Evolutionary conservation across 2,113 vertebrate species (phyloP).

Genomic region (Prunella himalayana): DNA sequence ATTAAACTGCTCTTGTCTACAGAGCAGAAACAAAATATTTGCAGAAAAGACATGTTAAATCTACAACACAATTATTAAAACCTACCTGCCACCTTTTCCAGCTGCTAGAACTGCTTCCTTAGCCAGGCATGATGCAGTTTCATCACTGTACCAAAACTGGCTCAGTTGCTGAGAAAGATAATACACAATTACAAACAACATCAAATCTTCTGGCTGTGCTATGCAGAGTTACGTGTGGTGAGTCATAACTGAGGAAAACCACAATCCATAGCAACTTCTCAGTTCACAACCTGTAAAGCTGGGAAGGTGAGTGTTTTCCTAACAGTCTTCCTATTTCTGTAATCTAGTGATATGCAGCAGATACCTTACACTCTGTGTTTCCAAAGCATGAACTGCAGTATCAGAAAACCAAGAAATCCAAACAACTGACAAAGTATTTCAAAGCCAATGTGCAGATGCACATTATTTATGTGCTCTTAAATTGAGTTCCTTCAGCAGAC

Average conservation of each 20-base stretch:
- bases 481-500: neutral
- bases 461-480: neutral
- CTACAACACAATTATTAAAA: neutral
- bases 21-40: neutral
- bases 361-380: neutral
- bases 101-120: constrained; percentile 80
- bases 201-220: neutral
- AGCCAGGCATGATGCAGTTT: constrained; percentile 82
- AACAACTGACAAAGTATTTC: neutral
- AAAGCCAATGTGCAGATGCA: neutral
- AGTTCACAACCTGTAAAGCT: neutral
- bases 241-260: neutral
- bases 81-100: constrained; percentile 86
- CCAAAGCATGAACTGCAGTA: neutral
- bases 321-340: neutral
- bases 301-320: neutral
- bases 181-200: neutral
- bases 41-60: neutral
- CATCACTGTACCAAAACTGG: constrained; percentile 95
- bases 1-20: neutral
- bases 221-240: neutral
- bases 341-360: neutral
- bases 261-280: neutral
- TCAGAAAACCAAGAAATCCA: neutral
- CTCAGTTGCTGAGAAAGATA: constrained; percentile 81